These are phyloP conservation scores for Plestiodon gilberti DNA, from an alignment of 2,113 vertebrate genomes.

Conservation along the genomic window DNA sequence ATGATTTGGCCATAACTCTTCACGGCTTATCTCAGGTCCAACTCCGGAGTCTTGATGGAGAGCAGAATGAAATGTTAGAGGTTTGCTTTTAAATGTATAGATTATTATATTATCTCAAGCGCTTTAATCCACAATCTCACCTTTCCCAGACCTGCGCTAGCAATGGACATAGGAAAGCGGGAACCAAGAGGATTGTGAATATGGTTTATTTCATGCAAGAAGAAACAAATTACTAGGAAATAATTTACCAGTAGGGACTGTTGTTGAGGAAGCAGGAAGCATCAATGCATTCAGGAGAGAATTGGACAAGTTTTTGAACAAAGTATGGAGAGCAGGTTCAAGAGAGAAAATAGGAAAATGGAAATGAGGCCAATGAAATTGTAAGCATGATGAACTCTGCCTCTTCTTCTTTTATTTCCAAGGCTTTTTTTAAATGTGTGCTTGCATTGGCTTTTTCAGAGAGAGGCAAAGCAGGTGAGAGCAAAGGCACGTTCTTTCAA, in stretches of 20 bases:
- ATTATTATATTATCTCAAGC: background rate
- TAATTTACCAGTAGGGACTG: constrained; percentile 3
- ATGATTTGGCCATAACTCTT: background rate
- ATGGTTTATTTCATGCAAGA: constrained; percentile 18
- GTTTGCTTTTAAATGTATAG: background rate
- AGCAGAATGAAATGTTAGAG: background rate
- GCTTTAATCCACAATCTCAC: background rate
- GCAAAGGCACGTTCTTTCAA: background rate
- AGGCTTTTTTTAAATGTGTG: constrained; percentile 6
- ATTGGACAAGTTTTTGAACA: constrained; percentile 25
- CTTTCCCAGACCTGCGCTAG: background rate
- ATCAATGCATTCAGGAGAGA: constrained; percentile 27
- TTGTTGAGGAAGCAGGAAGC: background rate
- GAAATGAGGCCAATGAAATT: constrained; percentile 25
- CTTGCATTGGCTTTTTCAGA: background rate
- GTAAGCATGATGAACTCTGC: background rate
- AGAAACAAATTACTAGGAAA: constrained; percentile 20
- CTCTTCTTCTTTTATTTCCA: background rate
- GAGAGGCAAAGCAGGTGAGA: background rate
- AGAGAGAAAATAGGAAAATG: constrained; percentile 33
- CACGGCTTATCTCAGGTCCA: background rate
- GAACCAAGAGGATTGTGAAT: background rate
- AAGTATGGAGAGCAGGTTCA: background rate
- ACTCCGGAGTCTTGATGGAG: background rate
- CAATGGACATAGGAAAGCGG: background rate